Evolutionary conservation across 1,140 invertebrate species (phyloP).

Genomic region (Drosophila orosa): DNA sequence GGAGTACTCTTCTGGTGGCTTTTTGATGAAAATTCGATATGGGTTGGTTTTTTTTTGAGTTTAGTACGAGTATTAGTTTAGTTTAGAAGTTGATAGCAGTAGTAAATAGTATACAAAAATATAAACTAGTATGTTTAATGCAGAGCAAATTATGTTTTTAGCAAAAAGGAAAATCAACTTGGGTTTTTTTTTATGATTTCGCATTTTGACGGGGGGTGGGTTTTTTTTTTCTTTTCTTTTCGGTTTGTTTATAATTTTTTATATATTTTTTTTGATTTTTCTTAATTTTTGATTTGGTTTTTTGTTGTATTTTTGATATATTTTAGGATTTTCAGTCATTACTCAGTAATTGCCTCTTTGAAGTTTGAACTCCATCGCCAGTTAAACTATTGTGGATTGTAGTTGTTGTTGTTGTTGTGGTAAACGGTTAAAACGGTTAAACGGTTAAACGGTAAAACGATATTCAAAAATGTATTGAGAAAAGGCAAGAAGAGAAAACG

Average conservation of each 20-base stretch:
- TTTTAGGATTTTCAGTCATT: conserved; percentile 85
- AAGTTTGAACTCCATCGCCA: conserved; percentile 97
- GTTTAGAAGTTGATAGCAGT: conserved; percentile 77
- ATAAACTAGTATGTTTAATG: conserved; percentile 81
- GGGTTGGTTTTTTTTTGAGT: conserved; percentile 55
- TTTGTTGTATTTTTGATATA: conserved; percentile 42
- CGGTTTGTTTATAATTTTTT: conserved; percentile 16
- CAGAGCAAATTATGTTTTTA: conserved; percentile 81
- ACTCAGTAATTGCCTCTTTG: conserved; percentile 95
- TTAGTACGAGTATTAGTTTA: conserved; percentile 68
- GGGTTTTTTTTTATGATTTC: conserved; percentile 25
- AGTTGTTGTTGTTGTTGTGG: conserved; percentile 59
- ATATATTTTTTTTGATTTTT: conserved; percentile 15
- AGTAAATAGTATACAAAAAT: conserved; percentile 79
- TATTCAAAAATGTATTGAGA: conserved; percentile 81
- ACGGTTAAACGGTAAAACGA: conserved; percentile 56
- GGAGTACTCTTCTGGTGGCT: conserved; percentile 44
- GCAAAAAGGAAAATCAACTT: conserved; percentile 74
- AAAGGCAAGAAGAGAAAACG: conserved; percentile 80
- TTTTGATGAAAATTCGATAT: conserved; percentile 58
- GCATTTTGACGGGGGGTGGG: conserved; percentile 20
- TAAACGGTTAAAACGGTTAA: conserved; percentile 22
- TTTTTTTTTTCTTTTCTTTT: conserved; percentile 47
- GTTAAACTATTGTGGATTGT: conserved; percentile 89
- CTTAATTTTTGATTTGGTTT: conserved; percentile 39